Base-by-base conservation (phyloP, 2,888 invertebrate genomes). In the Notocelia uddmanniana region DNA sequence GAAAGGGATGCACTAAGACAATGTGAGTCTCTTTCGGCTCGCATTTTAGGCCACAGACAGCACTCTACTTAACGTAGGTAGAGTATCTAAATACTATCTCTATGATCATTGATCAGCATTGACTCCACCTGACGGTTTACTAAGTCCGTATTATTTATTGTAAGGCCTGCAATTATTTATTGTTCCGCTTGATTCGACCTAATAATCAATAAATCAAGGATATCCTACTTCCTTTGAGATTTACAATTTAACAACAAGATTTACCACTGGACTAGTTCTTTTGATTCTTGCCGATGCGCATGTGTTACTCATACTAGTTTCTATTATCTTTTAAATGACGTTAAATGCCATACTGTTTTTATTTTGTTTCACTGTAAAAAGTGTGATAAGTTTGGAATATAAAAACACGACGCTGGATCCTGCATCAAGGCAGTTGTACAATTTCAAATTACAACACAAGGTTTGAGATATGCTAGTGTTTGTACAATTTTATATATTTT, bases 371-470 rank as follows among this genome's bases (percentile, higher is more conserved):
- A 6, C 34, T 19, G 19, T 41, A 23, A 55, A 13, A n/a, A 23
- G 19, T 66, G 54, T 41, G 37, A 23, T 66, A 10, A 41, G 66
- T 66, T 23, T 2, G 23, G 41, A 55, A 66, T 31, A 75, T 50
- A 73, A 73, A 34, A 79, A 78, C 52, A 63, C 76, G 11, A 80
- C 79, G 50, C 73, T 74, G 3, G 74, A 83, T 55, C 81, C 86
- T 0, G 78, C 77, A 0, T 73, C 78, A 0, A 74, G 80, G 13
- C 88, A 86, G 67, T 72, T 88, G 0, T 77, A 82, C 64, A 83
- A 87, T 54, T 88, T 87, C 70, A 80, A 78, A 75, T 70, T 76
- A 48, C 73, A 82, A 23, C 81, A 86, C 74, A 81, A 81, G 79
- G 87, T 66, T 19, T 9, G 52, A 52, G 19, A n/a, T 50, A n/a